Base-by-base conservation (phyloP, 2,113 vertebrate species). In the Peromyscus maniculatus region DNA sequence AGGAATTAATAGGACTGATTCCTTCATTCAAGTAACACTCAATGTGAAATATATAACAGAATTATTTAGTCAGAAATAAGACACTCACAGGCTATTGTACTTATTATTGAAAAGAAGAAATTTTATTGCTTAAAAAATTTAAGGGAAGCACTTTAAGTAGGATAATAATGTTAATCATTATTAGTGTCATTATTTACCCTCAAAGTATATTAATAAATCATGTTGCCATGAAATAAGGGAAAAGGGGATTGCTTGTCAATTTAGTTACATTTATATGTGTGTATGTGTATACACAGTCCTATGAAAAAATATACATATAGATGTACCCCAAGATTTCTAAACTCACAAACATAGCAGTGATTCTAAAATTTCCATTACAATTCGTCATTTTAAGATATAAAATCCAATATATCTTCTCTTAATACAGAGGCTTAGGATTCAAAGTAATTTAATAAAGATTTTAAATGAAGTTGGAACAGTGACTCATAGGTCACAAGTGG, bases 401-500 rank as follows among this genome's bases (percentile, higher is more conserved):
- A 98, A 98, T 94, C 79, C 87, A 89, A 95, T 97, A 95, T 86
- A 98, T 97, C 97, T 98, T 99, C 97, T 98, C 98, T 98, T 99
- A 98, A 98, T 97, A 98, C 91, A 98, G 78, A 98, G 96, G 97
- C 98, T 99, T 98, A 97, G 98, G 98, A 99, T 99, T 99, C 98
- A 98, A 99, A 98, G 98, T 99, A 99, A 99, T 99, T 99, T 98
- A 99, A 99, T 99, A 99, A 99, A 98, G 98, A 98, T 99, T 99
- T 99, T 99, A 99, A 99, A 99, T 99, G 98, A 99, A 99, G 98
- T 98, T 98, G 97, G 98, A 99, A 99, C 98, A 98, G 98, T 99
- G 99, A 99, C 99, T 99, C 99, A 99, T 99, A 99, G 99, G 99
- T 99, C 99, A 99, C 98, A 98, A 98, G 99, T 99, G 99, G 99